A percentile compares a stretch with the other conserved stretches of the same genome.
phyloP scores from a whole-genome alignment of 2,113 vertebrate species.

The Heptranchias perlo region DNA sequence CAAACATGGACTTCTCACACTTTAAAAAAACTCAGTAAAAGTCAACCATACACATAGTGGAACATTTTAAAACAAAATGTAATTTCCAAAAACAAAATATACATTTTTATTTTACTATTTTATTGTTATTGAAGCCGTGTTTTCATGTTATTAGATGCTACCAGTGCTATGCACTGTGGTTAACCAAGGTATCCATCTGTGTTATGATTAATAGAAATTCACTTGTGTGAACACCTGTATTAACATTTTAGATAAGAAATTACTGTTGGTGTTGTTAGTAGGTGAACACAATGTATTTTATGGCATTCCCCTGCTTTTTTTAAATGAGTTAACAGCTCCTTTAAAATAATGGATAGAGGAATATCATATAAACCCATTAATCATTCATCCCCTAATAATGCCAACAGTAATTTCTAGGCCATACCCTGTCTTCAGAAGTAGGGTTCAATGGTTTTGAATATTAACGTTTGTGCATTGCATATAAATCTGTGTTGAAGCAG shows the following conservation, averaged over 20 bases:
- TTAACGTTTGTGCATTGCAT: not conserved
- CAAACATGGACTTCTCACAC: slow-evolving; percentile 19
- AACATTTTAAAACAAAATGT: slow-evolving; percentile 7
- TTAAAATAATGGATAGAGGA: not conserved
- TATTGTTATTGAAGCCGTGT: not conserved
- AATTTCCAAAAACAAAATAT: not conserved
- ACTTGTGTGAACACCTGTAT: not conserved
- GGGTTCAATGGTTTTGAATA: not conserved
- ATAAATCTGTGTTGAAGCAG: not conserved
- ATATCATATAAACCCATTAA: not conserved
- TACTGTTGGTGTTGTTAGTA: not conserved
- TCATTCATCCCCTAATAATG: not conserved
- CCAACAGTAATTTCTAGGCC: not conserved
- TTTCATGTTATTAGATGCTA: not conserved
- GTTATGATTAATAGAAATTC: not conserved
- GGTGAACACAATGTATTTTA: not conserved
- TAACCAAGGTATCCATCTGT: not conserved
- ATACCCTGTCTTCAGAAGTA: not conserved
- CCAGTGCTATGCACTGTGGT: not conserved
- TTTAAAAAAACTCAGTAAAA: not conserved
- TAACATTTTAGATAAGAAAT: slow-evolving; percentile 6
- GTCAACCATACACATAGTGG: slow-evolving; percentile 16
- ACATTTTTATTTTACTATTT: not conserved
- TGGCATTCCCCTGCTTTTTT: not conserved
- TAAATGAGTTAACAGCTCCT: slow-evolving; percentile 1